A percentile compares a stretch with the other conserved stretches of the same genome.
Evolutionary conservation across 2,888 invertebrate genomes (phyloP).

Genomic region (Atethmia centrago): DNA sequence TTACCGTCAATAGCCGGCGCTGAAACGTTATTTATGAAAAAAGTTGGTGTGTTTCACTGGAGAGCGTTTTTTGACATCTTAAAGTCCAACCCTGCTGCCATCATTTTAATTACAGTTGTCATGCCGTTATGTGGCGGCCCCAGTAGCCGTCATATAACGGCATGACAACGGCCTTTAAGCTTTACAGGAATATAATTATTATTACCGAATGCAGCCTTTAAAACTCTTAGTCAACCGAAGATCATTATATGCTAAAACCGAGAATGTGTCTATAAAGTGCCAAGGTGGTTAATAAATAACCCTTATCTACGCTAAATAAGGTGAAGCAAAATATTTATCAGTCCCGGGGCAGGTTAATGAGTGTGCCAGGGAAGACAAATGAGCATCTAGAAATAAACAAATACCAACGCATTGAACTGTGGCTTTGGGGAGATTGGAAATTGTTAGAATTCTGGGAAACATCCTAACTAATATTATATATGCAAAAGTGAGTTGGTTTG

Average conservation of each 20-base stretch:
- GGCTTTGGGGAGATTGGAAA: slow-evolving; percentile 1
- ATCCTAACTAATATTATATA: too few relatives aligned
- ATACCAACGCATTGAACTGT: slow-evolving; percentile 36
- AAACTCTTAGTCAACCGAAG: not conserved
- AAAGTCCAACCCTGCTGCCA: too few relatives aligned
- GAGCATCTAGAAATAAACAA: slow-evolving; percentile 24
- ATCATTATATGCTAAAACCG: not conserved
- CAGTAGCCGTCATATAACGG: too few relatives aligned
- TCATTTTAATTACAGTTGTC: too few relatives aligned
- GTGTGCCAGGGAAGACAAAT: slow-evolving; percentile 37
- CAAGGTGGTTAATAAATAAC: slow-evolving; percentile 28
- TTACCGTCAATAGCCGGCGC: too few relatives aligned
- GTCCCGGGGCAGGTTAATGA: slow-evolving; percentile 18
- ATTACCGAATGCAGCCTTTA: not conserved
- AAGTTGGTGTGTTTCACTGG: too few relatives aligned
- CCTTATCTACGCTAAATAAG: slow-evolving; percentile 10
- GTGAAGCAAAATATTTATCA: slow-evolving; percentile 36
- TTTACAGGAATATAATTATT: too few relatives aligned
- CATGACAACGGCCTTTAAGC: too few relatives aligned
- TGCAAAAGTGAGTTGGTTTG: too few relatives aligned
- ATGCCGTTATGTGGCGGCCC: too few relatives aligned
- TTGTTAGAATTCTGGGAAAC: not conserved
- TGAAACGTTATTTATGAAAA: too few relatives aligned
- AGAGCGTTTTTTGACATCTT: too few relatives aligned
- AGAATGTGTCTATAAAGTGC: not conserved